Conservation (phyloP, 2,797 vertebrate genomes). For the Lagodon rhomboides region DNA sequence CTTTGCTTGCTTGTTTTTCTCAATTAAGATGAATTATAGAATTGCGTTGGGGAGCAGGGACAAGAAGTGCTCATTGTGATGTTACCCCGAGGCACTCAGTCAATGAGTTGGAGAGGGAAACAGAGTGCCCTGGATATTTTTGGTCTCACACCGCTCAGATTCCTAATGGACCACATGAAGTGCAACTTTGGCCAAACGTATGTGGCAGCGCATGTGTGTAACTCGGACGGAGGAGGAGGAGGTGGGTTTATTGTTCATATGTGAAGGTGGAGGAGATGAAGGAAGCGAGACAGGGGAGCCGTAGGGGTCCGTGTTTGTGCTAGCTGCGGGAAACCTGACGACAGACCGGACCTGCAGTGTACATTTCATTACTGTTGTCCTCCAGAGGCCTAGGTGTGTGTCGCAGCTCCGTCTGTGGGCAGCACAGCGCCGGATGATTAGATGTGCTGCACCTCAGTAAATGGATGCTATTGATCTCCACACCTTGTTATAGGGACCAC, state of each 20-base stretch:
- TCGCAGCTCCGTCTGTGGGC: slow-evolving; percentile 69
- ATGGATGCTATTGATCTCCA: slow-evolving; percentile 86
- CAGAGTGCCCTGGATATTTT: slow-evolving; percentile 71
- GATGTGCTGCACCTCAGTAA: slow-evolving; percentile 79
- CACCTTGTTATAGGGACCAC: slow-evolving; percentile 80
- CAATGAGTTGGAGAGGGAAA: slow-evolving; percentile 71
- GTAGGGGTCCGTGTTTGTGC: slow-evolving; percentile 70
- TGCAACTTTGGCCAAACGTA: slow-evolving; percentile 68
- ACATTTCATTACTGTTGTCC: slow-evolving; percentile 84
- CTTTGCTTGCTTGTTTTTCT: slow-evolving; percentile 78
- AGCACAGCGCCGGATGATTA: slow-evolving; percentile 77
- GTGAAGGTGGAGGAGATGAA: slow-evolving; percentile 53
- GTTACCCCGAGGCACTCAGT: slow-evolving; percentile 71
- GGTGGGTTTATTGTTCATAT: slow-evolving; percentile 74
- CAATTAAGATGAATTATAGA: slow-evolving; percentile 87
- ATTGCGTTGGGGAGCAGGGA: slow-evolving; percentile 70
- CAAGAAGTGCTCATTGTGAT: slow-evolving; percentile 63
- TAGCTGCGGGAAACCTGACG: slow-evolving; percentile 67
- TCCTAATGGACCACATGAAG: slow-evolving; percentile 73
- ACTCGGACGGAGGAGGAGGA: slow-evolving; percentile 52
- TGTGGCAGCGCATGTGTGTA: slow-evolving; percentile 45
- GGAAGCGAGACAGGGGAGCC: slow-evolving; percentile 50
- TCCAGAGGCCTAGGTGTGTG: slow-evolving; percentile 74
- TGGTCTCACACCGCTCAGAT: slow-evolving; percentile 67
- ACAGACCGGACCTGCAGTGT: slow-evolving; percentile 69